These are phyloP conservation scores for Aethes cnicana DNA, from an alignment of 2,888 invertebrate species.

Conservation along the genomic window DNA sequence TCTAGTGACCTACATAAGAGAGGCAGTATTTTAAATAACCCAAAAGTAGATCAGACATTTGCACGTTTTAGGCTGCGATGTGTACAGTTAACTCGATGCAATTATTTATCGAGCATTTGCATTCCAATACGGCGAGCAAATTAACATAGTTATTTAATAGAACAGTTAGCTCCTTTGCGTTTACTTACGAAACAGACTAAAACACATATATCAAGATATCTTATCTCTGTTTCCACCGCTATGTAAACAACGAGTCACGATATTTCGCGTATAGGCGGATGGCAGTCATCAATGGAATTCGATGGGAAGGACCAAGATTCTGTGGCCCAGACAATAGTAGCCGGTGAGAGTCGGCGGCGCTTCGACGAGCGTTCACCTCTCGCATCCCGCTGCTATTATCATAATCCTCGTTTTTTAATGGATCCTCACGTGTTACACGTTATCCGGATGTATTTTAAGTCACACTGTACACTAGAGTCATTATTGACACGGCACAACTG, in stretches of 20 bases:
- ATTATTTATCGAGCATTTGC: conserved; percentile 53
- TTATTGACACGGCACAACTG: conserved; percentile 71
- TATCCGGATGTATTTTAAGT: conserved; percentile 62
- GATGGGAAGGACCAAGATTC: conserved; percentile 81
- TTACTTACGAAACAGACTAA: conserved; percentile 32
- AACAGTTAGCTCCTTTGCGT: neutral
- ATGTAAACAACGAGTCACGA: conserved; percentile 48
- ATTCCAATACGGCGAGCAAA: conserved; percentile 41
- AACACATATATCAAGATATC: conserved; percentile 55
- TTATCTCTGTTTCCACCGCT: conserved; percentile 61
- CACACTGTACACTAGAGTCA: conserved; percentile 67
- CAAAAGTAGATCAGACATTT: conserved; percentile 21
- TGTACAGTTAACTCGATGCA: conserved; percentile 56
- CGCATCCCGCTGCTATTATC: conserved; percentile 64
- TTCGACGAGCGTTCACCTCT: conserved; percentile 80
- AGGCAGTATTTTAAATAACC: conserved; percentile 22
- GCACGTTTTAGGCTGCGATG: conserved; percentile 35
- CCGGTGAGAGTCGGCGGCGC: conserved; percentile 80
- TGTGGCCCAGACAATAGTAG: conserved; percentile 80
- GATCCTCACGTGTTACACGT: conserved; percentile 57
- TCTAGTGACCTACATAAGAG: conserved; percentile 14
- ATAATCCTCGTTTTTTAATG: conserved; percentile 46
- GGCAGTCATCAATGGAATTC: conserved; percentile 76
- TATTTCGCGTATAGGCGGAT: conserved; percentile 73
- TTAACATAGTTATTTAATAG: conserved; percentile 43